These are phyloP conservation scores for Chrysogorgia sp. DNA, from an alignment of 92 coral and sea anemone species.

Conservation along the genomic window DNA sequence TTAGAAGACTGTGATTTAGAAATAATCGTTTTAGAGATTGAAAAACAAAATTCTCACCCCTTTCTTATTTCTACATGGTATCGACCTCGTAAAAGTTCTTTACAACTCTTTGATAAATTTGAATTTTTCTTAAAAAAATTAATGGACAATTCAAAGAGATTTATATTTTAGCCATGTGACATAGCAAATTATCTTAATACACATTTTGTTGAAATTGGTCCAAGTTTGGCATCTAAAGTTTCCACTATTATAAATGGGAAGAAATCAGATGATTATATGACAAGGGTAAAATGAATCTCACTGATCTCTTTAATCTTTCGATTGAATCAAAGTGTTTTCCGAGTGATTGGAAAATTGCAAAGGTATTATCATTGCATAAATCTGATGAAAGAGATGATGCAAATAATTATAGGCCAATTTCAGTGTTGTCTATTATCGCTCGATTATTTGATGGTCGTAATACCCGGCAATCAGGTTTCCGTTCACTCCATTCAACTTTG, in stretches of 20 bases:
- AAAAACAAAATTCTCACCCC: slow-evolving; percentile 22
- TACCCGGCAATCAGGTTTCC: slow-evolving; percentile 35
- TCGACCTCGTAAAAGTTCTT: slow-evolving; percentile 44
- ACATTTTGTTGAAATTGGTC: slow-evolving; percentile 27
- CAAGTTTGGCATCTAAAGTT: slow-evolving; percentile 16
- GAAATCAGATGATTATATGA: neutral
- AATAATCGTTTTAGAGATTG: slow-evolving; percentile 43
- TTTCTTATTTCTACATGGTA: slow-evolving; percentile 54
- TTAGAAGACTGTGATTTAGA: slow-evolving; percentile 36
- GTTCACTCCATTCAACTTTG: slow-evolving; percentile 30
- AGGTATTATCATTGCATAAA: slow-evolving; percentile 18
- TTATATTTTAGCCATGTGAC: slow-evolving; percentile 41
- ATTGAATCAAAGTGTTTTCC: slow-evolving; percentile 30
- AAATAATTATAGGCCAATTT: slow-evolving; percentile 51
- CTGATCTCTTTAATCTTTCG: slow-evolving; percentile 26
- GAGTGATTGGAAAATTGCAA: slow-evolving; percentile 12
- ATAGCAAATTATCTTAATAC: slow-evolving; percentile 41
- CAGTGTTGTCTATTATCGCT: slow-evolving; percentile 32
- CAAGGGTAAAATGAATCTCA: slow-evolving; percentile 21
- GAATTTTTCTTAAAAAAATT: slow-evolving; percentile 9
- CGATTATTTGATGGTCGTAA: slow-evolving; percentile 28
- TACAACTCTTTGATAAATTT: slow-evolving; percentile 45
- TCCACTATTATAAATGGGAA: neutral
- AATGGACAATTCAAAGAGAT: slow-evolving; percentile 38
- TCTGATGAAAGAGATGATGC: neutral